phyloP scores from a whole-genome alignment of 2,113 vertebrate species.

The Dicerorhinus sumatrensis region DNA sequence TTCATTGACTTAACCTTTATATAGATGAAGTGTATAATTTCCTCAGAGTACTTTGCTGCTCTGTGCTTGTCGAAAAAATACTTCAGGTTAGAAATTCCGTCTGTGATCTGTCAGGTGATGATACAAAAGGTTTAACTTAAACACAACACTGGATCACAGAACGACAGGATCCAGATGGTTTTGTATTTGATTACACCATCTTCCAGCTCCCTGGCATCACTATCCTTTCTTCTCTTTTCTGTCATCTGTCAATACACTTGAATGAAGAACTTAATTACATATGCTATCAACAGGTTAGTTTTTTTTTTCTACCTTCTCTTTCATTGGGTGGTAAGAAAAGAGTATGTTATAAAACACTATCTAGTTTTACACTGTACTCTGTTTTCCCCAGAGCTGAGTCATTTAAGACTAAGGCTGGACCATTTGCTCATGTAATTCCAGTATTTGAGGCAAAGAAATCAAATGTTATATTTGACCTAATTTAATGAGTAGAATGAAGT shows the following conservation, averaged over 20 bases:
- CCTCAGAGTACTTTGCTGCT: slow-evolving; percentile 39
- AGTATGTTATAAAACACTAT: background rate
- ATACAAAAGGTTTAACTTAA: slow-evolving; percentile 69
- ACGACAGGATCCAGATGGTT: slow-evolving; percentile 71
- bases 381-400: background rate
- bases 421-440: slow-evolving; percentile 5
- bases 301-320: background rate
- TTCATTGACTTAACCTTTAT: slow-evolving; percentile 53
- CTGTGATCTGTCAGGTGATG: slow-evolving; percentile 69
- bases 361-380: background rate
- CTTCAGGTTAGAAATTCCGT: slow-evolving; percentile 60
- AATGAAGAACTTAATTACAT: slow-evolving; percentile 53
- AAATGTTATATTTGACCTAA: slow-evolving; percentile 38
- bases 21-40: slow-evolving; percentile 66
- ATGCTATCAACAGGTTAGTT: background rate
- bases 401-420: background rate
- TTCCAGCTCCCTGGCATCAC: slow-evolving; percentile 25
- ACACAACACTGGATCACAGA: slow-evolving; percentile 35
- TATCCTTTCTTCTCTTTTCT: slow-evolving; percentile 58
- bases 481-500: background rate
- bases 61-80: slow-evolving; percentile 54
- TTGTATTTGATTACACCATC: slow-evolving; percentile 79
- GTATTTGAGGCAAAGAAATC: slow-evolving; percentile 33
- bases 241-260: slow-evolving; percentile 78
- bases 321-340: slow-evolving; percentile 7